phyloP scores from a whole-genome alignment of 2,113 vertebrate species.

The Gnathonemus longibarbis region DNA sequence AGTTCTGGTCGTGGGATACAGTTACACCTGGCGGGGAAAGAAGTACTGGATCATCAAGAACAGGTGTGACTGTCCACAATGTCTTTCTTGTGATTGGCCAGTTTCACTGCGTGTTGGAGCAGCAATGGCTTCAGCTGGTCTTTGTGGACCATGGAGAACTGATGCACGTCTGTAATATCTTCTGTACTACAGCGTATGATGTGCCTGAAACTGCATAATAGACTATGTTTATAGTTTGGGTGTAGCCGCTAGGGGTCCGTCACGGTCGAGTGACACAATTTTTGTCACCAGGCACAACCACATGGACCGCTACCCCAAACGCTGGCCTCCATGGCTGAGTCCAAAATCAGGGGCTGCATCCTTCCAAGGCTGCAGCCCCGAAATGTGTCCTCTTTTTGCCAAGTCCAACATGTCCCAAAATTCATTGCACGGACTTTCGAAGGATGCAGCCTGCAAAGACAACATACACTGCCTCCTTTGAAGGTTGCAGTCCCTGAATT shows the following conservation, averaged over 20 bases:
- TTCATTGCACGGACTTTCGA: neutral
- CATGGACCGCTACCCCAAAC: too few species aligned
- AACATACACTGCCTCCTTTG: too few species aligned
- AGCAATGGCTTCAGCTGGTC: neutral
- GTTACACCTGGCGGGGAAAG: conserved; percentile 65
- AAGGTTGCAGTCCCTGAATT: too few species aligned
- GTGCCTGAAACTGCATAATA: neutral
- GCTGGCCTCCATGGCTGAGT: neutral
- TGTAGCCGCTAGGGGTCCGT: too few species aligned
- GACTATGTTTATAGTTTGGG: neutral
- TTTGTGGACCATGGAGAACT: neutral
- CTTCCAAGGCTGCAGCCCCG: neutral
- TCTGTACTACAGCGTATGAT: neutral
- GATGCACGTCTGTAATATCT: neutral
- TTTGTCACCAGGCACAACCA: too few species aligned
- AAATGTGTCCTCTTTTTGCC: neutral
- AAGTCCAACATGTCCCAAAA: neutral
- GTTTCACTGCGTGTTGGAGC: neutral
- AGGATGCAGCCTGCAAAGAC: neutral
- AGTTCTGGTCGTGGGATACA: conserved; percentile 81
- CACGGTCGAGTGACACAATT: too few species aligned
- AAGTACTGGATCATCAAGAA: conserved; percentile 89
- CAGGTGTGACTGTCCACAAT: conserved; percentile 63
- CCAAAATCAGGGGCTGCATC: neutral
- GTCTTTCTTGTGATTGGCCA: neutral